Base-by-base conservation (phyloP, 2,888 invertebrate species). In the Plebejus argus region DNA sequence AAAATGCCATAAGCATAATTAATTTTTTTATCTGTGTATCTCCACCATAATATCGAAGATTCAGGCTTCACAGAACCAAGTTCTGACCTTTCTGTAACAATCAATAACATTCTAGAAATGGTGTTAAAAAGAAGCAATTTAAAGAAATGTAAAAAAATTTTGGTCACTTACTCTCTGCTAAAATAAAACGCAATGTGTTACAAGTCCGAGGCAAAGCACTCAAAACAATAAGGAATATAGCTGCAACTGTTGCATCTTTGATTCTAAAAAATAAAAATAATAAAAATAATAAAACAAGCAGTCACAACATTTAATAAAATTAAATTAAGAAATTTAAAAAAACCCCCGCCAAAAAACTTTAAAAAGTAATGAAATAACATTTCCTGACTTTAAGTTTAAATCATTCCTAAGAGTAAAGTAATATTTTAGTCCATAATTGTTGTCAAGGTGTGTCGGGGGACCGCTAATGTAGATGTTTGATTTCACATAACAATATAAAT, bases 1-100 rank as follows among this genome's bases (percentile, higher is more conserved):
- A 90, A n/a, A 49, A 90, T 85, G 0, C 90, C 81, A 78, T 90
- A 91, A 56, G 86, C 88, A 79, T 92, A 92, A 74, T 87, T 88
- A 7, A 87, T 81, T 71, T 92, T 88, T 79, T 85, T 88, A 77
- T 92, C 90, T 1, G 90, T 86, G 82, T 86, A 92, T 39, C 85
- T 84, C 91, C 91, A 92, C 84, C 85, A 90, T 70, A 92, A 78
- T 71, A 92, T 85, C 0, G 85, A 83, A 1, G 91, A 91, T 77
- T 89, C 89, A 0, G 89, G 84, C 81, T 89, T 91, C 0, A 83
- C 7, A 2, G 83, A 79, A 1, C 88, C 88, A 20, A 91, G 78
- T n/a, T 91, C 77, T 77, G 86, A 87, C 82, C 82, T 86, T 80
- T 83, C 92, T 91, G 85, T 71, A 87, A 87, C 20, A 77, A 79